These are phyloP conservation scores for Leucosticte australis DNA, from an alignment of 2,113 vertebrate genomes.

Conservation along the genomic window DNA sequence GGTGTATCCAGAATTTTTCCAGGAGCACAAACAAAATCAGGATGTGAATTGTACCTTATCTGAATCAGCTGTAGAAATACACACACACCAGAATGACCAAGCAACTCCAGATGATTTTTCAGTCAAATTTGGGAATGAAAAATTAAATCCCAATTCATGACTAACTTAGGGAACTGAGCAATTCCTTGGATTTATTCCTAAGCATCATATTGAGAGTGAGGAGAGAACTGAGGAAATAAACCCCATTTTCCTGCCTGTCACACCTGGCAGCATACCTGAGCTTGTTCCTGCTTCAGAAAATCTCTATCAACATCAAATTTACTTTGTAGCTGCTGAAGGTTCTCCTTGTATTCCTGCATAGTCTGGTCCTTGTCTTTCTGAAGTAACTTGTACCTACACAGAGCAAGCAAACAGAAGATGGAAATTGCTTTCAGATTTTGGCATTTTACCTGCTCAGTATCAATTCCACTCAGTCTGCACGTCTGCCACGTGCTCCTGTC, in stretches of 20 bases:
- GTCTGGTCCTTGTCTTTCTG: conserved; percentile 82
- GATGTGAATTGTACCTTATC: background rate
- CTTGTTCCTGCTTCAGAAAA: conserved; percentile 83
- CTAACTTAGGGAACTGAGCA: background rate
- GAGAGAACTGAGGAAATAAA: background rate
- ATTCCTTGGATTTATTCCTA: background rate
- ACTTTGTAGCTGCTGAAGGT: conserved; percentile 75
- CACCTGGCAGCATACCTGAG: conserved; percentile 76
- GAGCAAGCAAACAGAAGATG: conserved; percentile 9
- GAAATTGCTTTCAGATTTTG: background rate
- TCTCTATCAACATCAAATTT: conserved; percentile 80
- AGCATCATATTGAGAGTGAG: background rate
- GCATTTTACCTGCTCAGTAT: background rate
- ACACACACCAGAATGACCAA: background rate
- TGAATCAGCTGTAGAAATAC: background rate
- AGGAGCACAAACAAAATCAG: background rate
- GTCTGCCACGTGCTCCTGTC: background rate
- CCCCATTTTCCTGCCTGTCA: background rate
- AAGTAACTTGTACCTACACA: conserved; percentile 73
- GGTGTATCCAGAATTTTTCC: background rate
- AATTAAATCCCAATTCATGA: background rate
- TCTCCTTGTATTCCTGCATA: conserved; percentile 74
- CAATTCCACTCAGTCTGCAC: background rate
- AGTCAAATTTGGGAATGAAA: background rate
- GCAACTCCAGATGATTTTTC: background rate